These are phyloP conservation scores for Syrmaticus mikado DNA, from an alignment of 2,113 vertebrate genomes.

Conservation along the genomic window DNA sequence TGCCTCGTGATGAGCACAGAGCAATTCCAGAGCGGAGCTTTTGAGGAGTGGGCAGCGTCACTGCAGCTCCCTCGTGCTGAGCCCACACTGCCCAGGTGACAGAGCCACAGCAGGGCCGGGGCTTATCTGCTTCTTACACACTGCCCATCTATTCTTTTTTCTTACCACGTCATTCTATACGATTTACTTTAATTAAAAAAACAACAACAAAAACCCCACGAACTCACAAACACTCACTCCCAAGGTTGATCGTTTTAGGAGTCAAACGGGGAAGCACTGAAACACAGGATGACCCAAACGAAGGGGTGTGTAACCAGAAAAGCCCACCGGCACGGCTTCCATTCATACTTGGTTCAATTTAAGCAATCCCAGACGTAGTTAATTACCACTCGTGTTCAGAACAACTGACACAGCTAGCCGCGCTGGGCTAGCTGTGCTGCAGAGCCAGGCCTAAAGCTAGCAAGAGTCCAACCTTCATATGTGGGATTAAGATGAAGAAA, in stretches of 20 bases:
- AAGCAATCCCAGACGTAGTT: background rate
- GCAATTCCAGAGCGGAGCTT: background rate
- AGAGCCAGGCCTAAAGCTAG: background rate
- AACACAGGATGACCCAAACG: background rate
- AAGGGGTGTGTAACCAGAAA: background rate
- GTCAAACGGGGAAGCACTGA: background rate
- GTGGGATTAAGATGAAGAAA: constrained; percentile 38
- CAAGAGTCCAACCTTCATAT: background rate
- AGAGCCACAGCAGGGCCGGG: background rate
- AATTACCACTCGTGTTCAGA: constrained; percentile 15
- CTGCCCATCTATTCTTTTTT: accelerated
- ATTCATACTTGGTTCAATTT: background rate
- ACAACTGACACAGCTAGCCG: background rate
- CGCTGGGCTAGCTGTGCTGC: background rate
- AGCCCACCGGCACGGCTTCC: background rate
- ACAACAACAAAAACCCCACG: background rate
- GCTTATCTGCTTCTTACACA: background rate
- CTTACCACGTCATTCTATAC: background rate
- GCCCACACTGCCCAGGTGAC: background rate
- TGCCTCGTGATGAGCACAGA: background rate
- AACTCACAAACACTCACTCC: background rate
- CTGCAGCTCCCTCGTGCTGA: background rate
- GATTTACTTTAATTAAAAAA: background rate
- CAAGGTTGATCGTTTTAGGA: background rate
- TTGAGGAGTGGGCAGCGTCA: background rate